Evolutionary conservation across 1,140 invertebrate species (phyloP).

Genomic region (Drosophila pruinosa): DNA sequence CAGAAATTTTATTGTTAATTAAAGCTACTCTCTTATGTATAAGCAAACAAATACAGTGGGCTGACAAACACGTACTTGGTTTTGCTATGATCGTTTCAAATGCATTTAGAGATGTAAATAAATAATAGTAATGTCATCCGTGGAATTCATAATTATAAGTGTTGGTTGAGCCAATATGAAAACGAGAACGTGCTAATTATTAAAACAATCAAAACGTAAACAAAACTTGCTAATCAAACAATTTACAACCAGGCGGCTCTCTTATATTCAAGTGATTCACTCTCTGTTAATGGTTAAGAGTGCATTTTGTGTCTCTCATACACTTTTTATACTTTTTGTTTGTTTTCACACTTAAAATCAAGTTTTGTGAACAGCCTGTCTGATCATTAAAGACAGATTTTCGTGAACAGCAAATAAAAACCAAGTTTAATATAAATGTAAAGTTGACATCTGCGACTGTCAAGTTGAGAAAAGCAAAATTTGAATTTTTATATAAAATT

Average conservation of each 20-base stretch:
- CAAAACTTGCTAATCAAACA: not conserved
- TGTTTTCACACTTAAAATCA: too few relatives aligned
- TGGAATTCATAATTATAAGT: not conserved
- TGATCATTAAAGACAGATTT: too few relatives aligned
- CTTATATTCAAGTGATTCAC: not conserved
- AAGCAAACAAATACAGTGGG: too few relatives aligned
- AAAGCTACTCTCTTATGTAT: too few relatives aligned
- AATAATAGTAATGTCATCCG: not conserved
- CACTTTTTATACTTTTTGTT: not conserved
- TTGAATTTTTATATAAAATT: too few relatives aligned
- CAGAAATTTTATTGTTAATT: too few relatives aligned
- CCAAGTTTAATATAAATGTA: too few relatives aligned
- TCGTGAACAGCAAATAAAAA: too few relatives aligned
- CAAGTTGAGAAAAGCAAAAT: too few relatives aligned
- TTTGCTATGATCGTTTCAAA: not conserved
- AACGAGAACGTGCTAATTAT: not conserved
- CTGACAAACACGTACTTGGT: too few relatives aligned
- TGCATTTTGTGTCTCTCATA: too few relatives aligned
- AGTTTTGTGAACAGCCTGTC: not conserved
- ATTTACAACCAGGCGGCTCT: not conserved
- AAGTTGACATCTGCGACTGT: too few relatives aligned
- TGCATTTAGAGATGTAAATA: not conserved
- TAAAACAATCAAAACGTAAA: not conserved
- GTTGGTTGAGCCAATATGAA: not conserved
- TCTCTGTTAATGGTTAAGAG: not conserved